These are phyloP conservation scores for Pseudanteris insignis DNA, from an alignment of 2,888 invertebrate genomes.

Conservation along the genomic window DNA sequence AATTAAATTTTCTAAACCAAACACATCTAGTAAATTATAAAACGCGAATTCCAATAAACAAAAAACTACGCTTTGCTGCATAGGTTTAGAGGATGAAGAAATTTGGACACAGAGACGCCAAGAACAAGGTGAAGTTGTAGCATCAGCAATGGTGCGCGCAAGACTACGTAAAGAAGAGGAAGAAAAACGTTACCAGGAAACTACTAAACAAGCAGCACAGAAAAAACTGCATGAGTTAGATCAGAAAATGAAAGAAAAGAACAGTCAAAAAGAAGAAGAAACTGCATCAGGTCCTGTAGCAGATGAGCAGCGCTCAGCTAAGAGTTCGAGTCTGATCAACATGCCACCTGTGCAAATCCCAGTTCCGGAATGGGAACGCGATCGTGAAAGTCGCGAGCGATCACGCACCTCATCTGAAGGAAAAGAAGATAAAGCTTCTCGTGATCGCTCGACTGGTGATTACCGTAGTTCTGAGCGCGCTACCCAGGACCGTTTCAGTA, in stretches of 20 bases:
- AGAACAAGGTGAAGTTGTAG: slow-evolving; percentile 77
- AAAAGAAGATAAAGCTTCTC: slow-evolving; percentile 42
- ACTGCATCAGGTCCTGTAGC: slow-evolving; percentile 35
- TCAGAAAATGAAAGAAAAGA: slow-evolving; percentile 73
- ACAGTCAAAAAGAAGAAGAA: slow-evolving; percentile 66
- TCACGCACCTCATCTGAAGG: slow-evolving; percentile 58
- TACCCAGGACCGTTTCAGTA: slow-evolving; percentile 45
- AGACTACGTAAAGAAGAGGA: slow-evolving; percentile 88
- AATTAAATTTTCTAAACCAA: too few species aligned
- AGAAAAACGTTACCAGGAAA: slow-evolving; percentile 79
- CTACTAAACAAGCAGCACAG: slow-evolving; percentile 71
- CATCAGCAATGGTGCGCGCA: slow-evolving; percentile 83
- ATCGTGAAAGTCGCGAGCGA: slow-evolving; percentile 66
- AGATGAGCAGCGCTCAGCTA: slow-evolving; percentile 57
- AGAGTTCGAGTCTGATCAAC: slow-evolving; percentile 64
- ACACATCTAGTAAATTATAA: too few species aligned
- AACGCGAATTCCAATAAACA: too few species aligned
- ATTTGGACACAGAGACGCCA: slow-evolving; percentile 77
- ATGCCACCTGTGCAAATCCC: slow-evolving; percentile 67
- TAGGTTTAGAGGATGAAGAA: slow-evolving; percentile 72
- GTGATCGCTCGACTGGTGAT: slow-evolving; percentile 49
- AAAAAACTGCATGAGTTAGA: slow-evolving; percentile 77
- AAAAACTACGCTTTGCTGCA: too few species aligned
- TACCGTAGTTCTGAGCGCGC: slow-evolving; percentile 47
- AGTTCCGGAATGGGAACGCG: slow-evolving; percentile 70